Evolutionary conservation across 2,797 vertebrate species (phyloP), one percentile per base, ranked within the genome.

Genomic region (Nothura maculosa): DNA sequence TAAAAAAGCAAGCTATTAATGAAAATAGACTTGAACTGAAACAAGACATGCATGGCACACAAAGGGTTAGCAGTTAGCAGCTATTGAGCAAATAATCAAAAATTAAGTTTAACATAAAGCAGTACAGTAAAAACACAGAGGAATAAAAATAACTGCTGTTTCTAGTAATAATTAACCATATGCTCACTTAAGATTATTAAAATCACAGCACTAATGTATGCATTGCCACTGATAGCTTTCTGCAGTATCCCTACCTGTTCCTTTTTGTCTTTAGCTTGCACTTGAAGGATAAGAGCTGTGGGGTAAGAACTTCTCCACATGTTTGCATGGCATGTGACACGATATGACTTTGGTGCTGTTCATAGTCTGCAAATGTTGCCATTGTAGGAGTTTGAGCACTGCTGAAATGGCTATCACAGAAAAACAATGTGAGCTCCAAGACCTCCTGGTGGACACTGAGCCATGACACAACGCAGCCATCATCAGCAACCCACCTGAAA

Each of bases 381-480:
- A 30, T 16, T 13, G 2, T 3, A 21, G 4, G 57, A 36, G 19
- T 5, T 27, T 13, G 25, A 52, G 27, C 27, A 48, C 5, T 36
- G 62, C 32, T 11, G 66, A 63, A 43, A 27, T 9, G 42, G 47
- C 34, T 42, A 47, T 43, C 52, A 38, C n/a, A 22, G 18, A 30
- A 52, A 52, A 6, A 19, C 48, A 40, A 0, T 10, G 1, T 27
- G 42, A 38, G 18, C 48, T 5, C 43, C 63, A 19, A 19, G 64
- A 9, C 55, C 4, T 9, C 36, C 2, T 6, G 24, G 61, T 6
- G 24, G 61, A 12, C 3, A 14, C 5, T 16, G 17, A 20, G 20
- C 81, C n/a, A 48, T 1, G 30, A 68, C 34, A 32, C 0, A 1
- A 7, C 0, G 10, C 42, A 19, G 27, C 5, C 58, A 28, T 0